Conservation (phyloP, 2,797 vertebrate genomes). For the Chromobotia macracanthus region DNA sequence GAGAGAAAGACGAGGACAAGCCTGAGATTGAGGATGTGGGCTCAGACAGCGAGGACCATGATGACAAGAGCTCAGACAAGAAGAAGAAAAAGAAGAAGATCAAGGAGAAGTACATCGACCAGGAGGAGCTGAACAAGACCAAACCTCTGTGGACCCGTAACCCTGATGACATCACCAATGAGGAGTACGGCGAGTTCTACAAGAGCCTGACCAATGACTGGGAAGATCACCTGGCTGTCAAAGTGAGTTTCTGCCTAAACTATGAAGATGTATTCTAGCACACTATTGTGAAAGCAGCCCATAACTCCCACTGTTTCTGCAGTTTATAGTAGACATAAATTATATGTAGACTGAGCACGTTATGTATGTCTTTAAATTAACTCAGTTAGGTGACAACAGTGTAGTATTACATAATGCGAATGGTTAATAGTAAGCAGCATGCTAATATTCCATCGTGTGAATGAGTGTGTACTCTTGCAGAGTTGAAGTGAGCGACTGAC, state of each 20-base stretch:
- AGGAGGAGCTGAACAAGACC: slow-evolving; percentile 92
- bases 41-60: slow-evolving; percentile 84
- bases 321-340: no score
- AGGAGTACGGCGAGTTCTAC: slow-evolving; percentile 92
- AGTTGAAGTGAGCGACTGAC: no score
- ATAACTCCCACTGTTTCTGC: no score
- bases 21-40: slow-evolving; percentile 89
- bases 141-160: slow-evolving; percentile 97
- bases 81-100: slow-evolving; percentile 96
- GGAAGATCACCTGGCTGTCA: slow-evolving; percentile 95
- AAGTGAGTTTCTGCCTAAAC: slow-evolving; percentile 81
- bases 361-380: no score
- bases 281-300: no score
- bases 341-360: no score
- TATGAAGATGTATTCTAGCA: no score
- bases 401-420: no score
- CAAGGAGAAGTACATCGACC: slow-evolving; percentile 92
- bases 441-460: no score
- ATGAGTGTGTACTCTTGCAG: no score
- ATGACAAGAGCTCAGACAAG: slow-evolving; percentile 87
- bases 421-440: no score
- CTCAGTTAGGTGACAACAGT: no score
- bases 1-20: slow-evolving; percentile 83
- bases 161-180: slow-evolving; percentile 91
- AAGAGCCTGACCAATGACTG: slow-evolving; percentile 95